Evolutionary conservation across 1,140 invertebrate species (phyloP).

Genomic region (Drosophila pandora): DNA sequence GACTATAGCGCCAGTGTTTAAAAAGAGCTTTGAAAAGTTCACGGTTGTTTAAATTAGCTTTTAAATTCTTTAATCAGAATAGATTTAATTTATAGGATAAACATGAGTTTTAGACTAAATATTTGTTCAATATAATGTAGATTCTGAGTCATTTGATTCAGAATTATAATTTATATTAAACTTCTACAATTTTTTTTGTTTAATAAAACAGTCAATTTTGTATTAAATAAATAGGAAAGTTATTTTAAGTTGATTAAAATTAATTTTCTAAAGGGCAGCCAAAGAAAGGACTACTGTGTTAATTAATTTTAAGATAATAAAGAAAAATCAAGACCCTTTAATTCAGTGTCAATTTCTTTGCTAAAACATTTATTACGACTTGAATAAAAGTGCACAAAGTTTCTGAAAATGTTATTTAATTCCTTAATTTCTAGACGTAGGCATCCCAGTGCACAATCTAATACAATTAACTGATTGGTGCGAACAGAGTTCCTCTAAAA

Average conservation of each 20-base stretch:
- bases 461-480: conserved; percentile 10
- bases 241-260: too few species aligned
- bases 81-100: not conserved
- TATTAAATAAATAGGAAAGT: too few species aligned
- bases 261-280: too few species aligned
- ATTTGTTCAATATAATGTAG: too few species aligned
- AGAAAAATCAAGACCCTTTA: too few species aligned
- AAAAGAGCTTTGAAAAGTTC: not conserved
- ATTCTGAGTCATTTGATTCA: too few species aligned
- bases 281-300: too few species aligned
- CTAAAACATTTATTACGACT: conserved; percentile 50
- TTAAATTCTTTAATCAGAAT: not conserved
- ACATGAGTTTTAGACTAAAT: too few species aligned
- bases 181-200: too few species aligned
- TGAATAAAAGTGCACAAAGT: conserved; percentile 54
- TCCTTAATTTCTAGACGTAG: conserved; percentile 58
- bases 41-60: not conserved
- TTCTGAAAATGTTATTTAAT: conserved; percentile 16
- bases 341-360: not conserved
- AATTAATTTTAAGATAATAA: too few species aligned
- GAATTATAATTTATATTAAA: too few species aligned
- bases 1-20: not conserved
- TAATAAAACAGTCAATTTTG: too few species aligned
- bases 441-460: conserved; percentile 41
- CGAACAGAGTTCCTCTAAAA: conserved; percentile 52